Evolutionary conservation across 2,113 vertebrate species (phyloP).

Genomic region (Mesoclemmys tuberculata): DNA sequence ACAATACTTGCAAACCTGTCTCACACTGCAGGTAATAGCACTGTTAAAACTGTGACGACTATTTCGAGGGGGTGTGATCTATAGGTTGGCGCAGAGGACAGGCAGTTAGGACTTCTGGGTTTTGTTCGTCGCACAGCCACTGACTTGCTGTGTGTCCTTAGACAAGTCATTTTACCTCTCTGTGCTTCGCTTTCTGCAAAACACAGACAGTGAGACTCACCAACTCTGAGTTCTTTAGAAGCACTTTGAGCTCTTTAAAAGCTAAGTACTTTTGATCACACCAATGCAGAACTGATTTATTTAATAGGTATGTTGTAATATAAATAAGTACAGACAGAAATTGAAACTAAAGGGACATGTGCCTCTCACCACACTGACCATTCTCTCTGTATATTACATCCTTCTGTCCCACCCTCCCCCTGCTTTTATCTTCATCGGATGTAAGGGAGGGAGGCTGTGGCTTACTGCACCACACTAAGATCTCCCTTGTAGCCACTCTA

Average conservation of each 20-base stretch:
- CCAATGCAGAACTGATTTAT: not conserved
- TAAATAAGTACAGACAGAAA: not conserved
- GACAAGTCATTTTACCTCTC: too few relatives aligned
- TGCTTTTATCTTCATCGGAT: fast-evolving
- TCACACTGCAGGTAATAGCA: fast-evolving
- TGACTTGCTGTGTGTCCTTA: too few relatives aligned
- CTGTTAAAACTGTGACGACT: fast-evolving
- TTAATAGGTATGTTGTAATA: not conserved
- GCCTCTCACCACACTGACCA: fast-evolving
- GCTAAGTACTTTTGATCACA: too few relatives aligned
- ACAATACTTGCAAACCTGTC: fast-evolving
- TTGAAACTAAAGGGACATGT: fast-evolving
- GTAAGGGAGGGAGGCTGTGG: fast-evolving
- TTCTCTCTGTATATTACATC: not conserved
- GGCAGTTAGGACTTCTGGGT: too few relatives aligned
- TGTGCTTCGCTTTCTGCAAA: not conserved
- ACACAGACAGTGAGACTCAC: fast-evolving
- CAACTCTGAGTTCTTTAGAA: not conserved
- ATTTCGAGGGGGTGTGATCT: not conserved
- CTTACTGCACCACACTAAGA: too few relatives aligned
- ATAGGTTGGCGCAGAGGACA: not conserved
- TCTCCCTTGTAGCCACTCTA: too few relatives aligned
- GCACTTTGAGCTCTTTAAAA: not conserved
- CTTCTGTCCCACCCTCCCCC: fast-evolving
- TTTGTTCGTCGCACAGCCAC: not conserved